Evolutionary conservation across 1,140 invertebrate genomes (phyloP).

Genomic region (Bemisia tabaci): DNA sequence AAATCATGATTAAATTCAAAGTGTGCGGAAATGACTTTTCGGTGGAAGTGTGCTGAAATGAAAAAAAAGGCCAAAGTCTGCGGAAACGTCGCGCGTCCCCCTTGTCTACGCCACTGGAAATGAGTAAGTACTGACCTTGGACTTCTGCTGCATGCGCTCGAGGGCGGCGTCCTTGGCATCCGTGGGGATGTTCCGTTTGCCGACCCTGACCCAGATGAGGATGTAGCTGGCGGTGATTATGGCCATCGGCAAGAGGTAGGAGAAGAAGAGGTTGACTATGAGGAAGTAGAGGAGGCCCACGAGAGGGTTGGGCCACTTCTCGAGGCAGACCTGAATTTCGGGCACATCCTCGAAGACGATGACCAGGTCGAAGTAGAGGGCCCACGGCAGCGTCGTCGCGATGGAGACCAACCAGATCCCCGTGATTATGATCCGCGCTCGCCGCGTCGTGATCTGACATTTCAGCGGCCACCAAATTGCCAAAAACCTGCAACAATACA

Average conservation of each 20-base stretch:
- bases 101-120: too few relatives aligned
- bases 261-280: constrained; percentile 74
- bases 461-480: constrained; percentile 90
- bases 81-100: neutral
- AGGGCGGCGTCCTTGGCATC: constrained; percentile 83
- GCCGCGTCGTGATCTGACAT: constrained; percentile 74
- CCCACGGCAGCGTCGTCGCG: constrained; percentile 42
- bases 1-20: too few relatives aligned
- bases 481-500: constrained; percentile 68
- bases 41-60: too few relatives aligned
- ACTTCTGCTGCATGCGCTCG: constrained; percentile 81
- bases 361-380: constrained; percentile 35
- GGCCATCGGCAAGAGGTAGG: constrained; percentile 84
- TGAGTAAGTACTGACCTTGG: too few relatives aligned
- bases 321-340: constrained; percentile 18
- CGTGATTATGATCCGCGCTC: constrained; percentile 42
- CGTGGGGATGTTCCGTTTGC: constrained; percentile 69
- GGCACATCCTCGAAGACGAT: constrained; percentile 9
- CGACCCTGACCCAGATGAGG: constrained; percentile 85
- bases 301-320: constrained; percentile 68
- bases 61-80: too few relatives aligned
- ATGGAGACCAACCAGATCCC: constrained; percentile 41
- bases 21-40: too few relatives aligned
- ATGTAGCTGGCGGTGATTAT: constrained; percentile 86
- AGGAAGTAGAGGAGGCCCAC: constrained; percentile 75